Conservation (phyloP, 1,140 invertebrate species). For the Nephotettix cincticeps region DNA sequence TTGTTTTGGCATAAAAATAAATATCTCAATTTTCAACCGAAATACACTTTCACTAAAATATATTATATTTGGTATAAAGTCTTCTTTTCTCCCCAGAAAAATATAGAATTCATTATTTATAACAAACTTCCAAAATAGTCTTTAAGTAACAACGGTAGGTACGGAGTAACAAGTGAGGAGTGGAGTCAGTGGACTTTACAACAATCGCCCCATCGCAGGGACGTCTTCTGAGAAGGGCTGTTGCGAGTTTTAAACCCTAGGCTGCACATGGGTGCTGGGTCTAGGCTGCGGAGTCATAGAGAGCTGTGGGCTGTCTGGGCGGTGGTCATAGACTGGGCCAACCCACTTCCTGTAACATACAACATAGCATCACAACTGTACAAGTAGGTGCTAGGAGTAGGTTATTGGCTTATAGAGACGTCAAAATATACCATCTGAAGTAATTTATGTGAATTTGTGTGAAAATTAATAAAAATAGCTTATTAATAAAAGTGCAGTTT, state of each 20-base stretch:
- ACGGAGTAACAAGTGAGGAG: not conserved
- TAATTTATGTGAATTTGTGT: too few relatives aligned
- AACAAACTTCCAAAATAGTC: slow-evolving; percentile 19
- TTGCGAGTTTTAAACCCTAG: slow-evolving; percentile 92
- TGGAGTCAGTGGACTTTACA: slow-evolving; percentile 50
- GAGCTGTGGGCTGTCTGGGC: not conserved
- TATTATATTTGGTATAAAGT: slow-evolving; percentile 27
- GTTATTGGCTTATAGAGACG: too few relatives aligned
- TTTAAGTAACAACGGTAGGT: slow-evolving; percentile 15
- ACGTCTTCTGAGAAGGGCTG: slow-evolving; percentile 93
- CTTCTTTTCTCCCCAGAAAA: slow-evolving; percentile 31
- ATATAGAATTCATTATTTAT: slow-evolving; percentile 27
- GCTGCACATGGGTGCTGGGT: slow-evolving; percentile 76
- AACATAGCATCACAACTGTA: not conserved
- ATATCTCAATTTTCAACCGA: slow-evolving; percentile 4
- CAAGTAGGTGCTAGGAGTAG: too few relatives aligned
- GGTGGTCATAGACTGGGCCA: not conserved
- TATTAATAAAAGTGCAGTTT: too few relatives aligned
- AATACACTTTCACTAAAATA: slow-evolving; percentile 32
- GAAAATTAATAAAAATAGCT: too few relatives aligned
- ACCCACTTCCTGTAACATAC: not conserved
- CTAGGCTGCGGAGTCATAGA: slow-evolving; percentile 15
- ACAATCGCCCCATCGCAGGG: slow-evolving; percentile 91
- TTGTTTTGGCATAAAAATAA: slow-evolving; percentile 10
- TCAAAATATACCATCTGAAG: too few relatives aligned